A percentile compares a stretch with the other conserved stretches of the same genome.
These are phyloP conservation scores for Chelonoidis abingdonii DNA, from an alignment of 2,113 vertebrate species.

Conservation along the genomic window DNA sequence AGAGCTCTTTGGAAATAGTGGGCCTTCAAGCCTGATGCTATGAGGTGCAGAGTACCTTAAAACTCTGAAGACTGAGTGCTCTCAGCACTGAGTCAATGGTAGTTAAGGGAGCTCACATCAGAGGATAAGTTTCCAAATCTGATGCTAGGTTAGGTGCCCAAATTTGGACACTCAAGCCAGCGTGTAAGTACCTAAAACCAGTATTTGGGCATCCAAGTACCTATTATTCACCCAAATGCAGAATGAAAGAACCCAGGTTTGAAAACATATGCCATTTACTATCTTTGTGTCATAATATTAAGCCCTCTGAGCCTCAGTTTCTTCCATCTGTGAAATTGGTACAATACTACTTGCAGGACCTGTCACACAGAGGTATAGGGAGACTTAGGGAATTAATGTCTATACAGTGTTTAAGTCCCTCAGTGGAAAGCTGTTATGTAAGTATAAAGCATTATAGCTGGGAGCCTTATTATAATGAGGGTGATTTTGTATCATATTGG, in stretches of 20 bases:
- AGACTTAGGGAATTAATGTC: no score
- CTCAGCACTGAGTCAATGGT: constrained; percentile 25
- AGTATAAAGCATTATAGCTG: neutral
- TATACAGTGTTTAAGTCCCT: neutral
- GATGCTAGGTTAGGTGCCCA: neutral
- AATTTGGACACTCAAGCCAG: neutral
- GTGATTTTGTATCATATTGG: rapidly evolving
- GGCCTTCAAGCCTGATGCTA: constrained; percentile 34
- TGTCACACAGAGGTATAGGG: rapidly evolving
- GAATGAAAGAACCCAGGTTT: rapidly evolving
- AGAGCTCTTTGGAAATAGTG: neutral
- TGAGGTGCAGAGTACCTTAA: constrained; percentile 11
- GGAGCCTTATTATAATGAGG: neutral
- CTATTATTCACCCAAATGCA: neutral
- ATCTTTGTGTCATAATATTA: neutral
- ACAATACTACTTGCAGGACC: neutral
- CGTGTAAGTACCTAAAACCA: neutral
- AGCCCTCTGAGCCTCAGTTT: neutral
- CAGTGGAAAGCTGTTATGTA: neutral
- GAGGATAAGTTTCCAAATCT: neutral
- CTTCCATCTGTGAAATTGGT: neutral
- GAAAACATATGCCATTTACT: neutral
- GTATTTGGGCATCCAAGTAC: rapidly evolving
- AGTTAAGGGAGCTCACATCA: constrained; percentile 24
- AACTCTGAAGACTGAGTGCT: neutral